Conservation (phyloP, 1,140 invertebrate species). For the Doryteuthis pealeii region DNA sequence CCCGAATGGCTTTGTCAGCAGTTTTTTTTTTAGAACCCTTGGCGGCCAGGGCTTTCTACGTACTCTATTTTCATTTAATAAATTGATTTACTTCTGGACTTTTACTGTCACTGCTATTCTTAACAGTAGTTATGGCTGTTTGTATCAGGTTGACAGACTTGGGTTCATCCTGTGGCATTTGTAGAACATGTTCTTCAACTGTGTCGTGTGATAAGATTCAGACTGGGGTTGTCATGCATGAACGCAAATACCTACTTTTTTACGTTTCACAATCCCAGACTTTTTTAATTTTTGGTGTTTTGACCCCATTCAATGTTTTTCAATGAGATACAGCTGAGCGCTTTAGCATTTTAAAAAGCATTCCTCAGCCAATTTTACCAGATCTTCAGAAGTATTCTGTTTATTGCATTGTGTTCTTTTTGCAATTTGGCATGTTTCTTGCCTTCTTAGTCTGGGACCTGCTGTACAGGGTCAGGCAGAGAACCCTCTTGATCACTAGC, state of each 20-base stretch:
- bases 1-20: not conserved
- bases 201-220: not conserved
- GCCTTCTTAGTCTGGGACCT: not conserved
- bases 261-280: not conserved
- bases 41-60: slow-evolving; percentile 65
- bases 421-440: not conserved
- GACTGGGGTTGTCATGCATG: not conserved
- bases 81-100: not conserved
- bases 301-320: not conserved
- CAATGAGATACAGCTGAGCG: not conserved
- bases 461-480: too few relatives aligned
- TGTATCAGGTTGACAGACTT: not conserved
- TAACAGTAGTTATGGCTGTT: not conserved
- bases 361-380: not conserved
- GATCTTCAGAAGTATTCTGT: not conserved
- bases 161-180: not conserved
- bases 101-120: not conserved
- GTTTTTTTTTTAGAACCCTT: slow-evolving; percentile 49
- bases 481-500: too few relatives aligned
- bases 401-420: not conserved
- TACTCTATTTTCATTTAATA: not conserved
- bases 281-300: not conserved
- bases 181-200: not conserved
- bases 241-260: not conserved
- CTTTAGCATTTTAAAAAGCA: not conserved